A percentile compares a stretch with the other conserved stretches of the same genome.
These are phyloP conservation scores for Tragelaphus oryx DNA, from an alignment of 2,797 vertebrate species.

Conservation along the genomic window DNA sequence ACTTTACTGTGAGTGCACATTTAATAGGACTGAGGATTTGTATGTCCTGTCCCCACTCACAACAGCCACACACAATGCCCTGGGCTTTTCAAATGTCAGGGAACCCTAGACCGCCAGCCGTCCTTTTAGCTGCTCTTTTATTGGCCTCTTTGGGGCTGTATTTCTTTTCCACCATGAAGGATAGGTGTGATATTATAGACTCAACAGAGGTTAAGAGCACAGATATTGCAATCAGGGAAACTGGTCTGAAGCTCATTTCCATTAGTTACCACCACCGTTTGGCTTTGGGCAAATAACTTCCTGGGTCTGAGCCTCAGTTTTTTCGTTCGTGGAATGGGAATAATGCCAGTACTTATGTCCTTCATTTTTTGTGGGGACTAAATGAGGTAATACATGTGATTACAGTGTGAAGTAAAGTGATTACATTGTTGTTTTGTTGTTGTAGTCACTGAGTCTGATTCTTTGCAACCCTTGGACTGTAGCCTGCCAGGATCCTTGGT, in stretches of 20 bases:
- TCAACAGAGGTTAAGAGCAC: neutral
- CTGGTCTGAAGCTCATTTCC: neutral
- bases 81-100: conserved; percentile 21
- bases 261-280: neutral
- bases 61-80: neutral
- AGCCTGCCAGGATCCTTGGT: neutral
- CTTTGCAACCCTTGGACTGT: neutral
- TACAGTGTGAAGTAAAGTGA: neutral
- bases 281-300: neutral
- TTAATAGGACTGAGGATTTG: neutral
- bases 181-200: neutral
- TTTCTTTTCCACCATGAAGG: neutral
- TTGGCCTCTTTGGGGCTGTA: neutral
- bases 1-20: neutral
- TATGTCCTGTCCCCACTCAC: neutral
- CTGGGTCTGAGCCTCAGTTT: neutral
- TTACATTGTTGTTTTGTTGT: neutral
- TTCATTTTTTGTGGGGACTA: neutral
- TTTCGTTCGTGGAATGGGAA: neutral
- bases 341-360: neutral
- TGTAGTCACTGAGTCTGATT: neutral
- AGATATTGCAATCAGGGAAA: neutral
- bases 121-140: neutral
- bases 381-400: neutral
- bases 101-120: neutral